phyloP scores from a whole-genome alignment of 2,113 vertebrate species.

The human (Homo sapiens) region DNA sequence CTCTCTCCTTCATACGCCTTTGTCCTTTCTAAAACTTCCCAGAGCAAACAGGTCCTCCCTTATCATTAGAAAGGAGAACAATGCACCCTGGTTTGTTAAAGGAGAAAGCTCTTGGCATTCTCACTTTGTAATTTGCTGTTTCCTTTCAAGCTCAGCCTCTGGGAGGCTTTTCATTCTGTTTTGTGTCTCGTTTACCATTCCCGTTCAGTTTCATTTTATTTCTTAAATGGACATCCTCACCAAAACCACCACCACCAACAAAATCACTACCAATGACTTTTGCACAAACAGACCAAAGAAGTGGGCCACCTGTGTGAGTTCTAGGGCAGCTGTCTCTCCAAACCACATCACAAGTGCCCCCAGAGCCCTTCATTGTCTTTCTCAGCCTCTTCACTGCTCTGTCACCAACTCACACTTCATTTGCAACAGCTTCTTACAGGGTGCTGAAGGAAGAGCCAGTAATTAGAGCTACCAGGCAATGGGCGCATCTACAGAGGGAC shows the following conservation, averaged over 20 bases:
- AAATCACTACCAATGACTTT: accelerated
- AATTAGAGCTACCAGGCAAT: accelerated
- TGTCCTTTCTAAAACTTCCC: neutral
- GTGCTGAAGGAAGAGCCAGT: neutral
- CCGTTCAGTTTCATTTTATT: accelerated
- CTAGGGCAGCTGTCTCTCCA: accelerated
- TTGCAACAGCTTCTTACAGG: neutral
- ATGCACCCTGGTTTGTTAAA: accelerated
- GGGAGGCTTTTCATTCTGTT: accelerated
- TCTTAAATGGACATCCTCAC: neutral
- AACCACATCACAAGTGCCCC: neutral
- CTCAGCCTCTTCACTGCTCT: neutral
- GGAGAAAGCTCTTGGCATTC: neutral
- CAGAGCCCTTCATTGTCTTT: accelerated
- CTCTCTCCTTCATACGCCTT: accelerated
- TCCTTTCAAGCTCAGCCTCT: accelerated
- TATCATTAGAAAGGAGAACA: accelerated
- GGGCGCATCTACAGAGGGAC: accelerated
- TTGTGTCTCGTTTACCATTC: accelerated
- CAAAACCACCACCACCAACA: neutral
- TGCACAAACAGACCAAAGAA: accelerated
- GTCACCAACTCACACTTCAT: accelerated
- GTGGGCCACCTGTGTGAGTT: accelerated
- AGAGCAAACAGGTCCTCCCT: neutral
- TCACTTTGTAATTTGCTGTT: accelerated